A percentile compares a stretch with the other conserved stretches of the same genome.
phyloP scores from a whole-genome alignment of 2,113 vertebrate genomes.

The Thalassarche chlororhynchos region DNA sequence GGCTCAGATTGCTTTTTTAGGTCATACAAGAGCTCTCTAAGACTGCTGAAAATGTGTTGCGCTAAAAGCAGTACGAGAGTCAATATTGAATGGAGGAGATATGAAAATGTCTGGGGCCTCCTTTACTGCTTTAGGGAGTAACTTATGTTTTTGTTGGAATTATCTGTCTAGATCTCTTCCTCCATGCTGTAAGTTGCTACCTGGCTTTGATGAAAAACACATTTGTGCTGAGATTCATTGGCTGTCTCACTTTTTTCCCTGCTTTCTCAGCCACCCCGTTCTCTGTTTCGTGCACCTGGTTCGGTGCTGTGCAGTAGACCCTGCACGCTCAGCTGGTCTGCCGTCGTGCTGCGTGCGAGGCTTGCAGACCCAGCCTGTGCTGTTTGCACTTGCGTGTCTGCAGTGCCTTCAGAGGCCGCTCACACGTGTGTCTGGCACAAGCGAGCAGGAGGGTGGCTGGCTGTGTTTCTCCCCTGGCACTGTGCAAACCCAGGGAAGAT shows the following conservation, averaged over 20 bases:
- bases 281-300: not conserved
- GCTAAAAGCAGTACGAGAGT: not conserved
- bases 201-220: not conserved
- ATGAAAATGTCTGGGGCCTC: not conserved
- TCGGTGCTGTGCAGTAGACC: accelerated
- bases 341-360: accelerated
- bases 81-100: not conserved
- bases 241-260: not conserved
- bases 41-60: not conserved
- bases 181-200: not conserved
- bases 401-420: not conserved
- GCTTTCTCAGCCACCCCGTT: too few species aligned
- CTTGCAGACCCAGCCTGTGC: accelerated
- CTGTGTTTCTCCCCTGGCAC: not conserved
- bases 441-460: too few species aligned
- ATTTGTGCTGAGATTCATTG: not conserved
- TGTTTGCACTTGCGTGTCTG: not conserved
- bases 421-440: not conserved
- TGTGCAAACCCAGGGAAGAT: not conserved
- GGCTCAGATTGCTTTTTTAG: not conserved
- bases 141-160: not conserved
- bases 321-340: not conserved
- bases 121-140: not conserved
- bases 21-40: not conserved
- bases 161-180: not conserved